Evolutionary conservation across 2,113 vertebrate genomes (phyloP).

Genomic region (Bathybates hornii): DNA sequence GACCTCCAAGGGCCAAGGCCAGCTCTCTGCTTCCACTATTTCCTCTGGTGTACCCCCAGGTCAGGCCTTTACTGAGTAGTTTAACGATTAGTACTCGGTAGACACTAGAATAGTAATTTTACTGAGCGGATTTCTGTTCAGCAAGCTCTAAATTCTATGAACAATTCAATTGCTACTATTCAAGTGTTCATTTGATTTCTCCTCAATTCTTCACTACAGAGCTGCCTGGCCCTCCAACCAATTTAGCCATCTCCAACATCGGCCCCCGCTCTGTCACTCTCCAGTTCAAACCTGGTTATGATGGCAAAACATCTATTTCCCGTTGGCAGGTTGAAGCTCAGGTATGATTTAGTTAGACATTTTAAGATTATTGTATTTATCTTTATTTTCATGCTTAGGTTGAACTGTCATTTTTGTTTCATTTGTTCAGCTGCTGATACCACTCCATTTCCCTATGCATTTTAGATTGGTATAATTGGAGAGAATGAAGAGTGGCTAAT

Average conservation of each 20-base stretch:
- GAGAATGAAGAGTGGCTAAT: slow-evolving; percentile 89
- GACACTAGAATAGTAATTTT: background rate
- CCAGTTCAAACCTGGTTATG: slow-evolving; percentile 92
- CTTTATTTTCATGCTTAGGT: background rate
- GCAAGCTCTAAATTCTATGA: background rate
- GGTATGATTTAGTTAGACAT: slow-evolving; percentile 63
- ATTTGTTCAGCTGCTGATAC: background rate
- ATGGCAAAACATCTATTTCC: slow-evolving; percentile 97
- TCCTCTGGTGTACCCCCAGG: slow-evolving; percentile 97
- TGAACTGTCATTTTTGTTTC: background rate
- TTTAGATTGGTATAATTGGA: slow-evolving; percentile 82
- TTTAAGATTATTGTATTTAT: background rate
- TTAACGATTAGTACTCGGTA: background rate
- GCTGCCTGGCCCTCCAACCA: slow-evolving; percentile 90
- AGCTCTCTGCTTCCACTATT: slow-evolving; percentile 90
- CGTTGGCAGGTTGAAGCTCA: slow-evolving; percentile 94
- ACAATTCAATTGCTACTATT: background rate
- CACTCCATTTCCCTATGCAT: background rate
- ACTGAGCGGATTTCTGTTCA: background rate
- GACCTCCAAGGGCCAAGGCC: slow-evolving; percentile 95
- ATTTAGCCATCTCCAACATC: slow-evolving; percentile 94
- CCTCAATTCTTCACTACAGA: slow-evolving; percentile 66
- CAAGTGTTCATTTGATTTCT: background rate
- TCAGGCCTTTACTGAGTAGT: slow-evolving; percentile 47
- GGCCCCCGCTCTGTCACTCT: slow-evolving; percentile 87